Evolutionary conservation across 1,140 invertebrate genomes (phyloP).

Genomic region (Uloborus diversus): DNA sequence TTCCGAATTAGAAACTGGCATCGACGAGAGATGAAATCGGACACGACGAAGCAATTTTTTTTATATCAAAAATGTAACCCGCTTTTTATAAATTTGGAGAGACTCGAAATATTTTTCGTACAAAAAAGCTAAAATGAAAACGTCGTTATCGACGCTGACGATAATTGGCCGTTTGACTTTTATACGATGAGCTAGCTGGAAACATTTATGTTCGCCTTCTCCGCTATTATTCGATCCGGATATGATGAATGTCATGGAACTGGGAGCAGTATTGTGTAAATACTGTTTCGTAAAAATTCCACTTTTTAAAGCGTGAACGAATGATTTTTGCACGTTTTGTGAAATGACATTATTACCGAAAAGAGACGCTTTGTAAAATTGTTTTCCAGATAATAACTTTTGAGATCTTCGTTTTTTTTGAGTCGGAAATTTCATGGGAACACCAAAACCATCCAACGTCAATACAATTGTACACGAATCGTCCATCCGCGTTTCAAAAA

Average conservation of each 20-base stretch:
- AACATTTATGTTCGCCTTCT: slow-evolving; percentile 19
- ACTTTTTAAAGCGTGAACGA: neutral
- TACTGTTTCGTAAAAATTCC: neutral
- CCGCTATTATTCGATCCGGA: neutral
- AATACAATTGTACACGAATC: slow-evolving; percentile 7
- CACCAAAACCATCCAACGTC: slow-evolving; percentile 10
- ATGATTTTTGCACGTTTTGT: neutral
- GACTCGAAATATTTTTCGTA: neutral
- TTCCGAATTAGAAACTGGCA: neutral
- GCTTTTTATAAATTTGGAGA: slow-evolving; percentile 1
- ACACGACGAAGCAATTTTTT: neutral
- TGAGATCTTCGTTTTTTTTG: neutral
- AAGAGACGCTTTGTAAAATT: too few relatives aligned
- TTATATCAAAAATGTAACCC: neutral
- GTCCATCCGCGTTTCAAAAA: too few relatives aligned
- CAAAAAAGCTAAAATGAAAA: neutral
- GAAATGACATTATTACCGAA: slow-evolving; percentile 9
- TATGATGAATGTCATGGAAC: neutral
- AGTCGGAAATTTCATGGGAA: neutral
- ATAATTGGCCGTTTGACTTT: neutral
- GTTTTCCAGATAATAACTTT: neutral
- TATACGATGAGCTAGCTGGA: neutral
- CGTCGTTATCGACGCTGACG: too few relatives aligned
- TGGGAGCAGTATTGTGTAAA: neutral
- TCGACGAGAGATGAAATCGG: neutral